Base-by-base conservation (phyloP, 2,888 invertebrate genomes). In the Melieria crassipennis region DNA sequence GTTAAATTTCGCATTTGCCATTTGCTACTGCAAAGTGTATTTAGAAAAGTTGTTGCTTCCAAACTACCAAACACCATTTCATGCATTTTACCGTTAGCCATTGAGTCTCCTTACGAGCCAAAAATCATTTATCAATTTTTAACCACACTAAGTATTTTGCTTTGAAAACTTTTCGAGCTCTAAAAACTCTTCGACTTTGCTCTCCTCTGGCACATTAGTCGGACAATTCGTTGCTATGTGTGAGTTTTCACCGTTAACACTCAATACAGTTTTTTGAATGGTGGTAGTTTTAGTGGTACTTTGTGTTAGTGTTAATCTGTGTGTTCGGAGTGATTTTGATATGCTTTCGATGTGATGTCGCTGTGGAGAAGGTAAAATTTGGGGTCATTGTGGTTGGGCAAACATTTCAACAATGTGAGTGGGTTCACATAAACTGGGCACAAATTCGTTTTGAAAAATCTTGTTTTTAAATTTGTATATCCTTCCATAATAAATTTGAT, bases 181-280 rank as follows among this genome's bases (percentile, higher is more conserved):
- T 52, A 48, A 42, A 43, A 9, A 52, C 2, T 30, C 3, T 30
- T 30, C 30, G 30, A 30, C 30, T 30, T 30, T 30, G 30, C 30
- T 30, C 30, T 30, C 30, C 30, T 30, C 30, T 30, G 30, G 30
- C 30, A 30, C 30, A 30, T 76, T 80, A 84, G 84, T 83, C 80
- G 83, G 81, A 81, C 80, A 82, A 77, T 82, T 85, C 79, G 75
- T 84, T 75, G 79, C 77, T 78, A 80, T 82, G 78, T 80, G 83
- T 84, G 82, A 84, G 84, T 84, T 82, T 70, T 42, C 30, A 57
- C 30, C 11, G 45, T 43, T 43, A 56, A 56, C 6, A 30, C 47
- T 52, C 30, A 66, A 9, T 10, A 13, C 6, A 46, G 52, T 10
- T 11, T 43, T 10, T 11, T 11, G 43, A n/a, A 61, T 45, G 7